Base-by-base conservation (phyloP, 2,888 invertebrate genomes). In the Arctia plantaginis region DNA sequence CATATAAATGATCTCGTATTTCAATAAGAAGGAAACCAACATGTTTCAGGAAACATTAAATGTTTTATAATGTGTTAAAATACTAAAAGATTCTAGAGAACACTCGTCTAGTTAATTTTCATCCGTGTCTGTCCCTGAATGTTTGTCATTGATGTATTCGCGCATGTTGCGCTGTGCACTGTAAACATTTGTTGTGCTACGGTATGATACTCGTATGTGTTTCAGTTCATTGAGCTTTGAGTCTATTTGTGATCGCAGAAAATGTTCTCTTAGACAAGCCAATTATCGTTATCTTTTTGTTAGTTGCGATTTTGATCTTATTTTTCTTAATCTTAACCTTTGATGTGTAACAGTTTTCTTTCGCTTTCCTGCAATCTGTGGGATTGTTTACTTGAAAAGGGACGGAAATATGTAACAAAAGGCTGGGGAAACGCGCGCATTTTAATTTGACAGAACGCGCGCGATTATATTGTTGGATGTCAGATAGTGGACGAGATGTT, bases 111-210 rank as follows among this genome's bases (percentile, higher is more conserved):
- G 51, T 66, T 69, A 72, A 72, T 70, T 70, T 77, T 74, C 75
- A 65, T 75, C 35, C 62, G 66, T 75, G 77, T 79, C 74, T n/a
- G 51, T 78, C 75, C 80, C 82, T 82, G 82, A 87, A 81, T 76
- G 82, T 79, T 85, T 91, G 91, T 91, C 92, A 90, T 90, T 91
- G 91, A 93, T 90, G 87, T 90, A 92, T 90, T 90, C 83, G 87
- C 83, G 78, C 82, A 80, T 81, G 83, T 84, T 86, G 88, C 81
- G 88, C 82, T 70, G 83, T 87, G 87, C 86, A 88, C 88, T 86
- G 93, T 92, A 93, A 93, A 94, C 93, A 94, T 94, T 93, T 91
- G 91, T 89, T 84, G 86, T 80, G 84, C 84, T 75, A 80, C 80
- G 84, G 83, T 85, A 88, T 89, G 89, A 87, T 89, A 55, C n/a